A percentile compares a stretch with the other conserved stretches of the same genome.
Conservation (phyloP, 2,113 vertebrate species). For the Tragelaphus imberbis region DNA sequence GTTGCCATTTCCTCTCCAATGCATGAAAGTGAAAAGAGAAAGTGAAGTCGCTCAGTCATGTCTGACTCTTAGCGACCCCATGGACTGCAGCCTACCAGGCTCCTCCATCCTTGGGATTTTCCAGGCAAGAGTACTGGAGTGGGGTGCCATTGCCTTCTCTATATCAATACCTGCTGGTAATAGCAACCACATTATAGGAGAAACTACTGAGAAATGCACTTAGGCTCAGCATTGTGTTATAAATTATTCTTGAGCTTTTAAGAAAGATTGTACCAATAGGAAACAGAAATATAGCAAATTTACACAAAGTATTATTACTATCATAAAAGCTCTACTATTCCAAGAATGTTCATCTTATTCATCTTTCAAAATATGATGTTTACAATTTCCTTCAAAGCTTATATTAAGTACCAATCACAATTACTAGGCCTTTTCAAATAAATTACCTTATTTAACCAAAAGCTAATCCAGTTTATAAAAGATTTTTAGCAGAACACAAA, state of each 20-base stretch:
- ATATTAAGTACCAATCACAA: neutral
- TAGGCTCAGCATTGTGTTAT: neutral
- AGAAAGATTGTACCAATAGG: constrained; percentile 29
- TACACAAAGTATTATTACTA: neutral
- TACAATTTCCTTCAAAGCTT: neutral
- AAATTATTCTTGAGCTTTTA: constrained; percentile 21
- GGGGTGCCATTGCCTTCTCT: no score
- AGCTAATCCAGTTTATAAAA: neutral
- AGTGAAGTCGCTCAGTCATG: no score
- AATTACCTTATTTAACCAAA: constrained; percentile 8
- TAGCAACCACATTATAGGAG: neutral
- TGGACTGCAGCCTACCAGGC: no score
- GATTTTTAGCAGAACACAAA: neutral
- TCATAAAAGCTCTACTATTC: neutral
- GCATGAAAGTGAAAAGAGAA: no score
- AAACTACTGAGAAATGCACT: neutral
- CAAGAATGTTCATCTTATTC: neutral
- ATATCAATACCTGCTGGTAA: neutral
- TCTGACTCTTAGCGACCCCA: no score
- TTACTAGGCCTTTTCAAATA: neutral
- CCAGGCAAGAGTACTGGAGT: no score
- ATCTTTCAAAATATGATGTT: constrained; percentile 15
- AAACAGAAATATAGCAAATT: constrained; percentile 21
- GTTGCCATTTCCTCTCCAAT: no score
- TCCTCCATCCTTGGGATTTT: no score